Evolutionary conservation across 2,113 vertebrate genomes (phyloP).

Genomic region (Zingel zingel): DNA sequence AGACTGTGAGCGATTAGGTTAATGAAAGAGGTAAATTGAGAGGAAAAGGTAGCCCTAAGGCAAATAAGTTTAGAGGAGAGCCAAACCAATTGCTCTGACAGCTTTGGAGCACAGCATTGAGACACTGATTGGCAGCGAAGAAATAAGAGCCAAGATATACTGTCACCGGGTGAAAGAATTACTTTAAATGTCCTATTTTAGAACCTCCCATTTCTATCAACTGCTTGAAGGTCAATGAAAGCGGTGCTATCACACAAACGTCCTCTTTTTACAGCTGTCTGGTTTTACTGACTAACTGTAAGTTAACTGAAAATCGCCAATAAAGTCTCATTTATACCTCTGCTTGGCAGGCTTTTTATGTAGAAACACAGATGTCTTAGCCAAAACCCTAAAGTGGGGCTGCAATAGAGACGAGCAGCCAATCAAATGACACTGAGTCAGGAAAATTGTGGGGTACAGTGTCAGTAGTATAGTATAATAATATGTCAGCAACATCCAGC

Average conservation of each 20-base stretch:
- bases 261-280: conserved; percentile 57
- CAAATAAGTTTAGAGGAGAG: conserved; percentile 78
- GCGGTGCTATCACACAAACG: conserved; percentile 45
- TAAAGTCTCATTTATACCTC: conserved; percentile 38
- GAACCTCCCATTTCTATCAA: conserved; percentile 51
- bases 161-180: conserved; percentile 66
- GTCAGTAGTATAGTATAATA: not conserved
- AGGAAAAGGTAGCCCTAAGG: conserved; percentile 71
- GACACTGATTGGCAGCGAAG: conserved; percentile 70
- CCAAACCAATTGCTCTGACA: conserved; percentile 64
- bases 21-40: conserved; percentile 78
- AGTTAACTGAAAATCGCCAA: conserved; percentile 43
- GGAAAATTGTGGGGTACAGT: not conserved
- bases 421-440: not conserved
- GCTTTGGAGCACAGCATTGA: conserved; percentile 46
- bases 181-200: conserved; percentile 71
- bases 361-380: not conserved
- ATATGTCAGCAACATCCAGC: not conserved
- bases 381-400: conserved; percentile 7
- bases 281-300: conserved; percentile 52
- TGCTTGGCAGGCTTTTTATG: conserved; percentile 1
- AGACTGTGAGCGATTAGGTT: conserved; percentile 80
- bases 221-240: conserved; percentile 68
- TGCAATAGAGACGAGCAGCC: not conserved
- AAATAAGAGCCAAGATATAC: conserved; percentile 66